Evolutionary conservation across 2,888 invertebrate genomes (phyloP).

Genomic region (Ecliptopera silaceata): DNA sequence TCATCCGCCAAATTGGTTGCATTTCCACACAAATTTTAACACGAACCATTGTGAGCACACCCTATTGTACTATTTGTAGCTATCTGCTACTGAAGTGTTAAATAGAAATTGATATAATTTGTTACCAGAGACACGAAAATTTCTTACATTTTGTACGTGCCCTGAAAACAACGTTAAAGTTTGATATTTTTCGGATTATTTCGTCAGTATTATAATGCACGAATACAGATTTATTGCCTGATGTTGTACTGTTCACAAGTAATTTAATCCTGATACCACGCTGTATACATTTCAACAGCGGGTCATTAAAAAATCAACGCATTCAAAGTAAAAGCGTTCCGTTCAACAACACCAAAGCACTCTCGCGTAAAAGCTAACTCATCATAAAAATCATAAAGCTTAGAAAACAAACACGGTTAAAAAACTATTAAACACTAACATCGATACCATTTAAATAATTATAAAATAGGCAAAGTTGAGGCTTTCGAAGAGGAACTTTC

Average conservation of each 20-base stretch:
- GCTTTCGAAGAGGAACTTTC: conserved; percentile 42
- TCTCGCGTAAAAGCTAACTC: conserved; percentile 30
- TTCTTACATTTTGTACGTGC: conserved; percentile 22
- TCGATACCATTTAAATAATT: conserved; percentile 27
- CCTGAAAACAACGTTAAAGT: conserved; percentile 21
- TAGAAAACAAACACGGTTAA: conserved; percentile 24
- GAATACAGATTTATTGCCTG: conserved; percentile 29
- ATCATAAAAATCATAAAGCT: conserved; percentile 20
- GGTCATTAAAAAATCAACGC: conserved; percentile 39
- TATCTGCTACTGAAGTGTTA: conserved; percentile 36
- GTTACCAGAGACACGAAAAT: conserved; percentile 26
- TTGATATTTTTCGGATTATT: conserved; percentile 25
- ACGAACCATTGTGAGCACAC: conserved; percentile 59
- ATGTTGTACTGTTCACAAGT: conserved; percentile 32
- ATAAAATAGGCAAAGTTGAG: conserved; percentile 58
- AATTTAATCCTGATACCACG: conserved; percentile 31
- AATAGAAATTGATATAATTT: conserved; percentile 38
- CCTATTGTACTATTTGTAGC: conserved; percentile 48
- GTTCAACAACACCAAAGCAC: conserved; percentile 28
- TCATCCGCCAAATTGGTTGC: conserved; percentile 77
- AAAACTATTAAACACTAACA: conserved; percentile 21
- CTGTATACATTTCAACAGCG: conserved; percentile 36
- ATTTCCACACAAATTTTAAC: conserved; percentile 75
- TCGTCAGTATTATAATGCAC: conserved; percentile 28
- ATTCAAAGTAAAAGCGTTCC: conserved; percentile 25